A percentile compares a stretch with the other conserved stretches of the same genome.
These are phyloP conservation scores for Trigoniulus corallinus DNA, from an alignment of 1,140 invertebrate genomes.

Conservation along the genomic window DNA sequence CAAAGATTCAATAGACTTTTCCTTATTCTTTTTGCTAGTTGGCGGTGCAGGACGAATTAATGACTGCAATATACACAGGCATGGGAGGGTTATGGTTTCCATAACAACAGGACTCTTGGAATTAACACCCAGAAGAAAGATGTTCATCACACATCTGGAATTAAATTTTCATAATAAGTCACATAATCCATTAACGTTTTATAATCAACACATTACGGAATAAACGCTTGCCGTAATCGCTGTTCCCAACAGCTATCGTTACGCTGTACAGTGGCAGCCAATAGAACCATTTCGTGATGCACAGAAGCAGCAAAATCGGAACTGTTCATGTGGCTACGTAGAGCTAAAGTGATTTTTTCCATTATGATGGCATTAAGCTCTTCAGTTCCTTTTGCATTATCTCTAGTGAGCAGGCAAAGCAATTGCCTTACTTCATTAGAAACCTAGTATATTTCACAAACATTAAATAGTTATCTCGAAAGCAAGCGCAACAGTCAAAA, in stretches of 20 bases:
- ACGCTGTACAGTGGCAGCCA: constrained; percentile 72
- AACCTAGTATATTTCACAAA: constrained; percentile 32
- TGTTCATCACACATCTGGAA: constrained; percentile 52
- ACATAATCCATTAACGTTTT: neutral
- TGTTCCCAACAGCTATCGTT: constrained; percentile 93
- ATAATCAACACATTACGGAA: neutral
- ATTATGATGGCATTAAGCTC: constrained; percentile 65
- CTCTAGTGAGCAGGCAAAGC: constrained; percentile 73
- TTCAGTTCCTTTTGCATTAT: constrained; percentile 72
- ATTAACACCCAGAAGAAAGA: constrained; percentile 60
- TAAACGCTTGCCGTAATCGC: constrained; percentile 48
- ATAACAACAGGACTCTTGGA: constrained; percentile 52
- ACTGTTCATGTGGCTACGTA: constrained; percentile 29
- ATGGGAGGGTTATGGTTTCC: constrained; percentile 60
- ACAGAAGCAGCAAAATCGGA: constrained; percentile 57
- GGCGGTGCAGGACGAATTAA: constrained; percentile 47
- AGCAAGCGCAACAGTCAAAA: no score
- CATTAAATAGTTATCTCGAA: no score
- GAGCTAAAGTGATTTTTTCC: constrained; percentile 44
- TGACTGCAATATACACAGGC: constrained; percentile 62
- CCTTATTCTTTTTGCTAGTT: constrained; percentile 19
- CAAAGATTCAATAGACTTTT: constrained; percentile 15
- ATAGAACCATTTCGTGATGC: constrained; percentile 69
- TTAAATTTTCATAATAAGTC: neutral
- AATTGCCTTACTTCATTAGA: constrained; percentile 74